Conservation (phyloP, 2,888 invertebrate genomes). For the Artemia sp. region DNA sequence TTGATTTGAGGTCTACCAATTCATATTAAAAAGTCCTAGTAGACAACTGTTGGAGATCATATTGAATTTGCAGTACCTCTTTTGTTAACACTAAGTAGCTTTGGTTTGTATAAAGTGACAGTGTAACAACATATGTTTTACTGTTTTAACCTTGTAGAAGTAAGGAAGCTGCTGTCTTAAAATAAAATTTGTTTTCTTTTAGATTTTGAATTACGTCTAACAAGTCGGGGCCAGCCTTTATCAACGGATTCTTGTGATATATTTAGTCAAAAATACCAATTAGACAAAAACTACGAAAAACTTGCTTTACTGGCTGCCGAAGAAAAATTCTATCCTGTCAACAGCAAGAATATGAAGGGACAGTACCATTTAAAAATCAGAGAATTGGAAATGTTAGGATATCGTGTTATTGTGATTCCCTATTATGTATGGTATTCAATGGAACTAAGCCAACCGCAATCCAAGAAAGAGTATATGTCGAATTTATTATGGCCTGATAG, state of each 20-base stretch:
- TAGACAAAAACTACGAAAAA: constrained; percentile 28
- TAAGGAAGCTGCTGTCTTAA: too few relatives aligned
- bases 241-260: background rate
- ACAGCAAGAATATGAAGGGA: constrained; percentile 37
- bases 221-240: background rate
- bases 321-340: constrained; percentile 36
- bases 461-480: background rate
- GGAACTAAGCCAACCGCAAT: constrained; percentile 31
- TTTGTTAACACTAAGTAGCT: too few relatives aligned
- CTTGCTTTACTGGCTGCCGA: constrained; percentile 37
- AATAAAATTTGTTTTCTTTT: background rate
- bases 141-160: too few relatives aligned
- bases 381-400: constrained; percentile 47
- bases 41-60: too few relatives aligned
- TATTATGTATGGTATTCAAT: constrained; percentile 40
- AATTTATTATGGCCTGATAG: constrained; percentile 6
- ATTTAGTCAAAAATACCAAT: background rate
- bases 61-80: too few relatives aligned
- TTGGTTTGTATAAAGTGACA: too few relatives aligned
- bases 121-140: too few relatives aligned
- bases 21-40: too few relatives aligned
- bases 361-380: constrained; percentile 37
- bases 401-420: constrained; percentile 40
- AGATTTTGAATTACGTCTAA: background rate
- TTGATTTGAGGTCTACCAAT: too few relatives aligned